These are phyloP conservation scores for Agapornis roseicollis DNA, from an alignment of 2,113 vertebrate genomes.

Conservation along the genomic window DNA sequence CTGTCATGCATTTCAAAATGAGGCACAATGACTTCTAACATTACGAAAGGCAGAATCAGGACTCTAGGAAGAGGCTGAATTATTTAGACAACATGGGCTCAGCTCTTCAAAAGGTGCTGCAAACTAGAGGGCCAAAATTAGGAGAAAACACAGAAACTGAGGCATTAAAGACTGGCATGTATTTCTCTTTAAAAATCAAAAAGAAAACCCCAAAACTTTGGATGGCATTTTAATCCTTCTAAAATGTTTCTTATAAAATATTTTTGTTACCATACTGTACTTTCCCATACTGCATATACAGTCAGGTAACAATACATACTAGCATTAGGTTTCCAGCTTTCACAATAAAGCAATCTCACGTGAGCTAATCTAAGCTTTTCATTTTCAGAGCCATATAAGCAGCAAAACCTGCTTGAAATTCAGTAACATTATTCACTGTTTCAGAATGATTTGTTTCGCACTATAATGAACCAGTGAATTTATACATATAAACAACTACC, in stretches of 20 bases:
- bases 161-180: rapidly evolving
- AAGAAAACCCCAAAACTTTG: background rate
- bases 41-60: background rate
- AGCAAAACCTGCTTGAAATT: constrained; percentile 82
- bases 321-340: constrained; percentile 64
- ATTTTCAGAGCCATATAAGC: constrained; percentile 76
- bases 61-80: background rate
- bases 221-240: background rate
- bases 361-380: constrained; percentile 66
- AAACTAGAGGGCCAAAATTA: background rate
- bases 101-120: background rate
- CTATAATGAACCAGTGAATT: constrained; percentile 82
- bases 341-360: constrained; percentile 71
- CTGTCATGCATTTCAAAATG: background rate
- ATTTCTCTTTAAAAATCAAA: background rate
- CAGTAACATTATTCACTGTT: constrained; percentile 79
- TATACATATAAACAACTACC: constrained; percentile 84
- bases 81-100: background rate
- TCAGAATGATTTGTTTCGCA: constrained; percentile 82
- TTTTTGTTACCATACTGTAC: background rate
- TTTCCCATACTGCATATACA: background rate
- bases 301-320: constrained; percentile 44
- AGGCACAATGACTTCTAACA: background rate
- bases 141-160: background rate
- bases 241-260: background rate